A percentile compares a stretch with the other conserved stretches of the same genome.
These are phyloP conservation scores for Ennomos erosarius DNA, from an alignment of 2,888 invertebrate species.

Conservation along the genomic window DNA sequence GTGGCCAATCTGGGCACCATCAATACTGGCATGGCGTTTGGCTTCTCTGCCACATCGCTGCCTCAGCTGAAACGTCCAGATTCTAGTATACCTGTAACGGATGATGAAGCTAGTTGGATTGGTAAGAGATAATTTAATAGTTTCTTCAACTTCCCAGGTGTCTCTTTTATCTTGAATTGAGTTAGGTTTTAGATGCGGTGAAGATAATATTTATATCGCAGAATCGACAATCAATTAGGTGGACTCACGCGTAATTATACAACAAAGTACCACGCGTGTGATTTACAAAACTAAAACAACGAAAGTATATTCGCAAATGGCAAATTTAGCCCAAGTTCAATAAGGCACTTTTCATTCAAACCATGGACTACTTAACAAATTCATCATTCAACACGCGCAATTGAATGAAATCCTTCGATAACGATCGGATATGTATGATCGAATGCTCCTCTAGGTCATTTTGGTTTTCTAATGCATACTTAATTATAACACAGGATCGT, in stretches of 20 bases:
- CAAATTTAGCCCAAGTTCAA: neutral
- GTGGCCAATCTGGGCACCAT: conserved; percentile 88
- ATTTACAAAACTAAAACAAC: no score
- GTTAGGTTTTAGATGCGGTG: no score
- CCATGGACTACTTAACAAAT: neutral
- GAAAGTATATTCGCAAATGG: no score
- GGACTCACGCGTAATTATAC: no score
- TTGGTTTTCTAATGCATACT: conserved; percentile 19
- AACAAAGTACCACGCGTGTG: no score
- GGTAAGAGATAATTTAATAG: conserved; percentile 71
- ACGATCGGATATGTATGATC: conserved; percentile 5
- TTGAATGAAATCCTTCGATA: conserved; percentile 22
- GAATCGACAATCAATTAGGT: no score
- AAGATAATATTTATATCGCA: no score
- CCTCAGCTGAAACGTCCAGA: conserved; percentile 83
- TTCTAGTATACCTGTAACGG: conserved; percentile 82
- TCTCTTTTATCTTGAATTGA: no score
- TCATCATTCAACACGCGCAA: conserved; percentile 6
- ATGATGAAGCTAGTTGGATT: conserved; percentile 87
- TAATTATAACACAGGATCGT: conserved; percentile 3
- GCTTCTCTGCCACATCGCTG: conserved; percentile 88
- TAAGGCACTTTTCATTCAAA: neutral
- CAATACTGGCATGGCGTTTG: conserved; percentile 89
- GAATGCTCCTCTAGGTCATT: conserved; percentile 8
- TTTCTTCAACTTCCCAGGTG: neutral